Evolutionary conservation across 2,888 invertebrate genomes (phyloP).

Genomic region (Pandemis corylana): DNA sequence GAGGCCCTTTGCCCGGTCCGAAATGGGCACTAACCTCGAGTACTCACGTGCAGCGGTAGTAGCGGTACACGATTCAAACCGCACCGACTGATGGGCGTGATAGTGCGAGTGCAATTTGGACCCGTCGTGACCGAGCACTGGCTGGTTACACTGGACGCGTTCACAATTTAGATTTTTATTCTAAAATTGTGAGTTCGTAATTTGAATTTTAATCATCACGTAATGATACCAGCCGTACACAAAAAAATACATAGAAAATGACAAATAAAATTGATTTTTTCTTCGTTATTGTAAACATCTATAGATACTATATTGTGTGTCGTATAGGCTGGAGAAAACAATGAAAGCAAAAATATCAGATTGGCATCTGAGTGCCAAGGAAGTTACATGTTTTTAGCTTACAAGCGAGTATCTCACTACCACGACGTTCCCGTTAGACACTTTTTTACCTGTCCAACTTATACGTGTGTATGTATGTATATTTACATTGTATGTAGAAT

Average conservation of each 20-base stretch:
- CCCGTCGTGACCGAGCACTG: conserved; percentile 38
- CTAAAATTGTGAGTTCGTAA: conserved; percentile 10
- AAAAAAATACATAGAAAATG: not conserved
- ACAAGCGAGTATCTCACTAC: not conserved
- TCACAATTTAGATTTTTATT: conserved; percentile 26
- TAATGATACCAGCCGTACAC: not conserved
- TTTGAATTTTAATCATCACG: not conserved
- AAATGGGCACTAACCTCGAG: conserved; percentile 39
- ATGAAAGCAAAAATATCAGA: not conserved
- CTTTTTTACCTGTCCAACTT: not conserved
- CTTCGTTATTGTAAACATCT: not conserved
- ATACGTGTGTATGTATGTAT: not conserved
- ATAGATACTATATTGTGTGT: not conserved
- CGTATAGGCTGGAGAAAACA: too few species aligned
- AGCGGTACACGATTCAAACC: conserved; percentile 38
- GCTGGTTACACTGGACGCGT: conserved; percentile 24
- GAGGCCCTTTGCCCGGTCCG: conserved; percentile 38
- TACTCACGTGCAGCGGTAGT: conserved; percentile 33
- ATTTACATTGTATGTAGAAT: not conserved
- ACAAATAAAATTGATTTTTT: not conserved
- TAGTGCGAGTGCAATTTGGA: conserved; percentile 40
- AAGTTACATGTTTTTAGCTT: not conserved
- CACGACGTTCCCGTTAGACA: not conserved
- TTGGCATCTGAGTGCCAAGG: not conserved
- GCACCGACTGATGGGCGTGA: conserved; percentile 39